Evolutionary conservation across 2,113 vertebrate genomes (phyloP), one percentile per base, ranked within the genome.

Genomic region (Ptilorrhoa leucosticta): DNA sequence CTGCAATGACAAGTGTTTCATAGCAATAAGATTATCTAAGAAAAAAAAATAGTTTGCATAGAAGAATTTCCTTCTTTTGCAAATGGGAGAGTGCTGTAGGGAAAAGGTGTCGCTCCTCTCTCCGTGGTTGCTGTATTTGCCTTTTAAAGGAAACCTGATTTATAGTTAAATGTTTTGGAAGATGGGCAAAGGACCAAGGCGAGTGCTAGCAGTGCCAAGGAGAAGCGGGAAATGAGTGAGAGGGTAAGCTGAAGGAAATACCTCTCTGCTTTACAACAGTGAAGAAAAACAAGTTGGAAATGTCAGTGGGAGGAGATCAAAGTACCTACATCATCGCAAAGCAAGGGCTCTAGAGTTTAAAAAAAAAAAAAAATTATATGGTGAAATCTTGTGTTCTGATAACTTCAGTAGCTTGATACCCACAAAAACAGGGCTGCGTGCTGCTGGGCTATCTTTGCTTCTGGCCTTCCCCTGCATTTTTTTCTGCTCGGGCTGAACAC

Each of bases 211-310:
- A 3, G 83, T 81, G 93, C 94, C 94, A 94, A 92, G 80, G 69
- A 88, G 50, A 94, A 91, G 63, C 18, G 26, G 78, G 83, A 94
- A 95, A 91, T 77, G 33, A 88, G 56, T 78, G 75, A 95, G 70
- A 90, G 68, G 51, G 33, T 83, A 73, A 94, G 76, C 7, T 64
- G 81, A 87, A 88, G 90, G 85, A 92, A 94, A 70, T 83, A 40
- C 75, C 47, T 77, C 48, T 73, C 26, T 77, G 73, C 70, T 85
- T 82, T 85, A 33, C 51, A 63, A 50, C 27, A 42, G n/a, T 68
- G 28, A 81, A 88, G 47, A 87, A 94, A 94, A 93, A 88, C 76
- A 93, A 90, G 33, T 54, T 56, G 61, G 79, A 91, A 91, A n/a
- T 23, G 14, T 35, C 60, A 27, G 44, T 2, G 20, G 27, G 31